Conservation (phyloP, 2,888 invertebrate species). For the Meganola albula region DNA sequence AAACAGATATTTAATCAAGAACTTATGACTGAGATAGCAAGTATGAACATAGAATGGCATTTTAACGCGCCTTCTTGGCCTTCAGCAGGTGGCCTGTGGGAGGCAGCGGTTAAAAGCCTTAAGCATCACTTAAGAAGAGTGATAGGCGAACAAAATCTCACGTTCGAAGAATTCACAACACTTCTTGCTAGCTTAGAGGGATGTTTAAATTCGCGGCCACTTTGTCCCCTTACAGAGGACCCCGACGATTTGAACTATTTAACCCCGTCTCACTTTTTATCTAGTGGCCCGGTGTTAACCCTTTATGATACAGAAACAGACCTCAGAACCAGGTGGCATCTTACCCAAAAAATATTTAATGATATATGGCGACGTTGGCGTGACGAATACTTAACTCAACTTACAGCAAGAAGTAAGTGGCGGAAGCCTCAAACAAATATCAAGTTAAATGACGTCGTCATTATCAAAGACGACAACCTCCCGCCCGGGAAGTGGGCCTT, state of each 20-base stretch:
- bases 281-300: neutral
- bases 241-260: constrained; percentile 1
- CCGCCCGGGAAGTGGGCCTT: neutral
- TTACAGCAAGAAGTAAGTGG: neutral
- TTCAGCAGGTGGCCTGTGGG: neutral
- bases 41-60: too few species aligned
- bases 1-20: too few species aligned
- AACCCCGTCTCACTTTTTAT: neutral
- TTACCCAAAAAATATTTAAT: constrained; percentile 1
- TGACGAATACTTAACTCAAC: neutral
- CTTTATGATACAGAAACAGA: constrained; percentile 4
- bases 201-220: neutral
- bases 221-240: constrained; percentile 1
- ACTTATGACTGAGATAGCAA: too few species aligned
- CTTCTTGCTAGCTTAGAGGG: too few species aligned
- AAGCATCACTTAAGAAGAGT: too few species aligned
- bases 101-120: too few species aligned
- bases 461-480: neutral
- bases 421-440: neutral
- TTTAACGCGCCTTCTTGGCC: too few species aligned
- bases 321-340: constrained; percentile 4
- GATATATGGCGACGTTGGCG: constrained; percentile 2
- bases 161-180: too few species aligned
- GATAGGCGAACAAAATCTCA: too few species aligned
- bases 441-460: neutral